Conservation (phyloP, 1,140 invertebrate species). For the Drosophila tristis region DNA sequence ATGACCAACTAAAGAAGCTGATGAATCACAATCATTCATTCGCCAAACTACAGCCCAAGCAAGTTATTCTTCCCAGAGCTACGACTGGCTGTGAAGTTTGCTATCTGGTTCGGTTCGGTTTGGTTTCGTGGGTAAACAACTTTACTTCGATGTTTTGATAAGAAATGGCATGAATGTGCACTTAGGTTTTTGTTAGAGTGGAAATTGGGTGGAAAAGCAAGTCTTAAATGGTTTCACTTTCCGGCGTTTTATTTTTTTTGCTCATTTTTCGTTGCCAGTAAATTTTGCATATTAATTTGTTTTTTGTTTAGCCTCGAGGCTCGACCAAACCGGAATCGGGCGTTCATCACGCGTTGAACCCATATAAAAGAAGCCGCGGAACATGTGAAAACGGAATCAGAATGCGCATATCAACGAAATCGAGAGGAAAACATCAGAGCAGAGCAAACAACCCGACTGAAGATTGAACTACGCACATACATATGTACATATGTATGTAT, state of each 20-base stretch:
- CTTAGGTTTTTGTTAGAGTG: constrained; percentile 21
- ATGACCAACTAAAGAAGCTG: constrained; percentile 2
- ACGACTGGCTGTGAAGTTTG: too few species aligned
- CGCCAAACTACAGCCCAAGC: neutral
- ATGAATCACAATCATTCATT: constrained; percentile 28
- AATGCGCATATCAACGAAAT: constrained; percentile 45
- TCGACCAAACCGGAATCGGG: constrained; percentile 65
- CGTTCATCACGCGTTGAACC: constrained; percentile 57
- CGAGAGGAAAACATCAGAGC: constrained; percentile 71
- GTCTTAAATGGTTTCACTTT: constrained; percentile 58
- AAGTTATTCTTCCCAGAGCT: neutral
- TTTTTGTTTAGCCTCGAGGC: constrained; percentile 15
- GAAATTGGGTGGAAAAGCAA: constrained; percentile 34
- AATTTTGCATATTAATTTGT: constrained; percentile 40
- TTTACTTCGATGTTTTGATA: constrained; percentile 48
- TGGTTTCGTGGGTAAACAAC: constrained; percentile 22
- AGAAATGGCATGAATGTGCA: constrained; percentile 54
- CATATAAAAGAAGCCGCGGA: constrained; percentile 44
- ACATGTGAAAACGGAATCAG: constrained; percentile 51
- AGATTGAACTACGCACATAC: constrained; percentile 4
- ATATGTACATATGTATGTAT: neutral
- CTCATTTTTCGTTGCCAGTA: constrained; percentile 17
- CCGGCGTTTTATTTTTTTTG: constrained; percentile 18
- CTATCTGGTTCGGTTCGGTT: neutral
- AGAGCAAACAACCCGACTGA: constrained; percentile 9